Evolutionary conservation across 2,797 vertebrate species (phyloP), one percentile per base, ranked within the genome.

Genomic region (Salarias fasciatus): DNA sequence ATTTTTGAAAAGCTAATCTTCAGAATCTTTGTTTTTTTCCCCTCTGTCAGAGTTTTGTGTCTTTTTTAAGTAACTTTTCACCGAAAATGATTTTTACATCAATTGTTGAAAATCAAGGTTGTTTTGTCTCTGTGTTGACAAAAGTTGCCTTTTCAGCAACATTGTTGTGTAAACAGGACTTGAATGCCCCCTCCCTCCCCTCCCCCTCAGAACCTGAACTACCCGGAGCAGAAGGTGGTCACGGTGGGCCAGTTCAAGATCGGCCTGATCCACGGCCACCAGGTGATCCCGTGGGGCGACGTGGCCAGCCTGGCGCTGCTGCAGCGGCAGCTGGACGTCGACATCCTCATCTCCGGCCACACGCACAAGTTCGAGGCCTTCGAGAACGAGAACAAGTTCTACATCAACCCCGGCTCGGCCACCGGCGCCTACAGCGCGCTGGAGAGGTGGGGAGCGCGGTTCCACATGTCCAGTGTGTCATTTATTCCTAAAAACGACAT

Each of bases 331-430:
- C 94, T 99, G 51, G 97, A 99, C 28, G 98, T 99, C 53, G 98
- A 99, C 92, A 99, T 99, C 91, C 96, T 99, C 69, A 99, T 99
- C 87, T 99, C 98, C 0, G 98, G 98, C 57, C 98, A 99, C 77
- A 99, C 98, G 9, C 97, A 99, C 82, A 99, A 97, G 89, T 99
- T 99, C 29, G 98, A 99, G 90, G 98, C 97, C 0, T 99, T 98
- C 40, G 98, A 99, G 85, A 98, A 98, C 1, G 97, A 99, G 85
- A 99, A 99, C 90, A 99, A 98, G 88, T 99, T 99, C 92, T 99
- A 99, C 77, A 99, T 99, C 84, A 99, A 99, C 84, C 97, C 97
- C 0, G 98, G 97, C 43, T 99, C 98, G 47, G 97, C 98, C 63
- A 99, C 98, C 6, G 98, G 98, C 70, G 98, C 98, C 14, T 99